A percentile compares a stretch with the other conserved stretches of the same genome.
Conservation (phyloP, 1,140 invertebrate genomes). For the Matsumurasca onukii region DNA sequence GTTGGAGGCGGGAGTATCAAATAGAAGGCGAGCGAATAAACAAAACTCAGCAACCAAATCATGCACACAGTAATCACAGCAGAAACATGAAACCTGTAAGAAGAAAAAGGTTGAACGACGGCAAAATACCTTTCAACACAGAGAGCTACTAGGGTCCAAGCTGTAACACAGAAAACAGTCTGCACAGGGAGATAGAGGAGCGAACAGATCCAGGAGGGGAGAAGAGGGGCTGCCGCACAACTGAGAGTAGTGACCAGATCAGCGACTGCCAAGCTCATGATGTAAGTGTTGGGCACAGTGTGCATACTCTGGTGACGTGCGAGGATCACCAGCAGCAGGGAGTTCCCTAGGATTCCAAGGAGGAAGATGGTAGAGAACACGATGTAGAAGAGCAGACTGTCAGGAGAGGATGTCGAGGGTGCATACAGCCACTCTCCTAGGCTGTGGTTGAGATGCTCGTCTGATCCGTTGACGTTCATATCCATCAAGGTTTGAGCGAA, state of each 20-base stretch:
- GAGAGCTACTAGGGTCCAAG: background rate
- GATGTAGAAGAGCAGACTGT: background rate
- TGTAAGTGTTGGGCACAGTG: background rate
- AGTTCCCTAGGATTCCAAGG: background rate
- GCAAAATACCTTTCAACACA: background rate
- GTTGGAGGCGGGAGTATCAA: background rate
- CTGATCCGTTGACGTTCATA: no score
- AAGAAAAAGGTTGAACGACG: background rate
- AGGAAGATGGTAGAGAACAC: background rate
- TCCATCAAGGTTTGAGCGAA: no score
- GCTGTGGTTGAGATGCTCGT: no score
- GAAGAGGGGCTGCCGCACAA: background rate
- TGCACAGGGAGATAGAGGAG: background rate
- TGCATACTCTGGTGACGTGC: background rate
- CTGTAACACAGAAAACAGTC: background rate
- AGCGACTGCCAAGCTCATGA: background rate
- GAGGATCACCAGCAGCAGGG: background rate
- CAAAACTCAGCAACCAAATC: background rate
- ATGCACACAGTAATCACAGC: background rate
- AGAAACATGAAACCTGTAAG: background rate
- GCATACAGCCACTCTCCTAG: no score
- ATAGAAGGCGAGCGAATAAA: background rate
- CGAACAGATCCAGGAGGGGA: background rate
- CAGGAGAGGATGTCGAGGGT: no score
- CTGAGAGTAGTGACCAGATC: background rate